Evolutionary conservation across 2,888 invertebrate species (phyloP).

Genomic region (Hyposoter dolosus): DNA sequence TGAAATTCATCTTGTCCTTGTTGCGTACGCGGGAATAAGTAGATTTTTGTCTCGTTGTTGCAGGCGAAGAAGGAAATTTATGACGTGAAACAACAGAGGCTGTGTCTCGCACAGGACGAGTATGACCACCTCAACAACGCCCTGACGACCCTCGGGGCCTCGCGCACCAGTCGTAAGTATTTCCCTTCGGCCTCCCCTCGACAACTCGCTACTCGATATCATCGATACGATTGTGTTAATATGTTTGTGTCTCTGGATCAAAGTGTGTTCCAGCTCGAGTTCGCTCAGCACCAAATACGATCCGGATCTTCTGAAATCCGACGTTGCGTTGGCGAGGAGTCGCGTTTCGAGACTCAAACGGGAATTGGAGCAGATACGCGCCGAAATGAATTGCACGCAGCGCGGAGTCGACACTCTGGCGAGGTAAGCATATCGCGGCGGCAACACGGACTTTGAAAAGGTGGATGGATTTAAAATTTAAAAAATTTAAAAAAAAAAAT

Average conservation of each 20-base stretch:
- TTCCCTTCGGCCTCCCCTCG: too few relatives aligned
- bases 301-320: slow-evolving; percentile 96
- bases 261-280: slow-evolving; percentile 95
- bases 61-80: slow-evolving; percentile 99
- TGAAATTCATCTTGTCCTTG: too few relatives aligned
- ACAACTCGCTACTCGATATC: too few relatives aligned
- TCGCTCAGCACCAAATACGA: slow-evolving; percentile 97
- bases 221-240: too few relatives aligned
- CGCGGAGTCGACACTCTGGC: slow-evolving; percentile 96
- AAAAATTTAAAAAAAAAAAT: not conserved
- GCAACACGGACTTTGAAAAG: too few relatives aligned
- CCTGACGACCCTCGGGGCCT: slow-evolving; percentile 93
- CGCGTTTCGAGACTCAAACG: slow-evolving; percentile 95
- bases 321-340: slow-evolving; percentile 95
- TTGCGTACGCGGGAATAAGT: too few relatives aligned
- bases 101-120: slow-evolving; percentile 97
- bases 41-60: slow-evolving; percentile 72
- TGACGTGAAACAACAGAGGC: slow-evolving; percentile 97
- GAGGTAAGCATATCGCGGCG: slow-evolving; percentile 88
- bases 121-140: slow-evolving; percentile 96
- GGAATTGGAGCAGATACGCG: slow-evolving; percentile 95
- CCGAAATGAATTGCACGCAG: slow-evolving; percentile 96
- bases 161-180: slow-evolving; percentile 95
- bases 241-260: not conserved
- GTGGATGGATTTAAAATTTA: too few relatives aligned